Percentiles rank a stretch among this genome's conserved stretches.
These are phyloP conservation scores for Nixonia krombeini DNA, from an alignment of 1,140 invertebrate species.

Conservation along the genomic window DNA sequence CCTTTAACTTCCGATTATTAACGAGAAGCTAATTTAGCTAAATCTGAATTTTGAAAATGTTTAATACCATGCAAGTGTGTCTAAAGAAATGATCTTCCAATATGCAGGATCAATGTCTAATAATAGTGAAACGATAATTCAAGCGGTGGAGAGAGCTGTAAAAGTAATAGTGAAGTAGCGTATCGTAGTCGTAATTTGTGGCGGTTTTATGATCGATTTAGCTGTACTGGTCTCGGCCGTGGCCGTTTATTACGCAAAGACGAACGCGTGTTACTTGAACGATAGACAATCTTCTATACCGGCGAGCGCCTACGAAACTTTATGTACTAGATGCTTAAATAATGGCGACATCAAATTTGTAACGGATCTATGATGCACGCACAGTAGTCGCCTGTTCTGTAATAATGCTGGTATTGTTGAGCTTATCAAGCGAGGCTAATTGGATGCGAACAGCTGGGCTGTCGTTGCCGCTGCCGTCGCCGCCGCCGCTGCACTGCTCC, in stretches of 20 bases:
- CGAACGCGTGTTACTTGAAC: conserved; percentile 23
- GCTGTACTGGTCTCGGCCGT: too few relatives aligned
- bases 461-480: conserved; percentile 52
- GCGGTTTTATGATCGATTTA: conserved; percentile 34
- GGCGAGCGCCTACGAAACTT: conserved; percentile 27
- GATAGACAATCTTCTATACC: conserved; percentile 43
- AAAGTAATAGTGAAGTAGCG: too few relatives aligned
- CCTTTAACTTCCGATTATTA: too few relatives aligned
- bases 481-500: conserved; percentile 49
- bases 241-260: neutral
- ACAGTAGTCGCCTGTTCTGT: conserved; percentile 64
- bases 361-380: conserved; percentile 54
- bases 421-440: conserved; percentile 71
- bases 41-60: too few relatives aligned
- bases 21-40: too few relatives aligned
- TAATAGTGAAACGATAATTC: neutral
- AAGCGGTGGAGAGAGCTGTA: conserved; percentile 8
- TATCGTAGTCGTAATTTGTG: too few relatives aligned
- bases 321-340: conserved; percentile 38
- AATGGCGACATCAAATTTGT: conserved; percentile 64
- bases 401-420: conserved; percentile 70
- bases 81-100: too few relatives aligned
- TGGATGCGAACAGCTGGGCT: conserved; percentile 69
- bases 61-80: too few relatives aligned
- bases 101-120: too few relatives aligned